Conservation (phyloP, 1,140 invertebrate species). For the Maconellicoccus hirsutus region DNA sequence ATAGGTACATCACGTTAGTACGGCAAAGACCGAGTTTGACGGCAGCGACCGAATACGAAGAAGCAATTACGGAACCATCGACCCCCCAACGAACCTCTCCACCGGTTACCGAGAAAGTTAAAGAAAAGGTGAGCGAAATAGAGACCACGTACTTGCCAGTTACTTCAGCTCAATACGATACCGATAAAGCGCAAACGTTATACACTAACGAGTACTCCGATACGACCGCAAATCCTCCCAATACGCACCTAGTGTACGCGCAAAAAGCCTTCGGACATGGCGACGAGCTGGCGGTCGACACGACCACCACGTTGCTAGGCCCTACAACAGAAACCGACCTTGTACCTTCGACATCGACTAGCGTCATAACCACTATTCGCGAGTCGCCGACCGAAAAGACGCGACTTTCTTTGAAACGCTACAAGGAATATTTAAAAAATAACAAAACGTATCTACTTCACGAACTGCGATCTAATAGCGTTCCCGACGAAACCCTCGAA, state of each 20-base stretch:
- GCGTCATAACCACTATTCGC: background rate
- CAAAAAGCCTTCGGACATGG: background rate
- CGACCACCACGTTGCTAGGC: too few species aligned
- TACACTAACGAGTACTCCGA: background rate
- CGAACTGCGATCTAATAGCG: background rate
- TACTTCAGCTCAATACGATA: conserved; percentile 5
- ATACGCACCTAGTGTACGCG: background rate
- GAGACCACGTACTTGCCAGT: background rate
- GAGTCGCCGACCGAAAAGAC: background rate
- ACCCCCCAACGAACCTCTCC: background rate
- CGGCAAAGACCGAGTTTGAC: background rate
- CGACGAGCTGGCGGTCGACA: too few species aligned
- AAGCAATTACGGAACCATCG: background rate
- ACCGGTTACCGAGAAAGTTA: background rate
- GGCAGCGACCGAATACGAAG: background rate
- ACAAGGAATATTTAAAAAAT: background rate
- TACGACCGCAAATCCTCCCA: background rate
- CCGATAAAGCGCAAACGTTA: background rate
- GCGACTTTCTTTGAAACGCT: background rate
- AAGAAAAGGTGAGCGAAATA: conserved; percentile 2
- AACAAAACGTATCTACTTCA: background rate
- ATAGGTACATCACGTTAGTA: background rate
- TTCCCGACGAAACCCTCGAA: background rate
- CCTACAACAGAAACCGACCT: background rate
- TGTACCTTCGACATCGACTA: background rate